These are phyloP conservation scores for Solea solea DNA, from an alignment of 2,113 vertebrate genomes.

Conservation along the genomic window DNA sequence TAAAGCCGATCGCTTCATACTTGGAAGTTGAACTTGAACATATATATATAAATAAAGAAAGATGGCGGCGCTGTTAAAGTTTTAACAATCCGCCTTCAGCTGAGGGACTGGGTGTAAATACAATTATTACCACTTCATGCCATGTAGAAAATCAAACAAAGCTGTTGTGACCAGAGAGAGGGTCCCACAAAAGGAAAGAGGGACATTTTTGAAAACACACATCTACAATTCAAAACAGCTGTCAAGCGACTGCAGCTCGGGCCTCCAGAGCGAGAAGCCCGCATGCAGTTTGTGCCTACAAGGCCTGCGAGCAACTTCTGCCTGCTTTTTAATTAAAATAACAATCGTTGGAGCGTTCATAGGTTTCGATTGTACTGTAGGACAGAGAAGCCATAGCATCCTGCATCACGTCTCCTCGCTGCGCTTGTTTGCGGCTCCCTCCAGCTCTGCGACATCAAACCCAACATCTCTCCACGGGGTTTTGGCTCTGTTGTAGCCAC, in stretches of 20 bases:
- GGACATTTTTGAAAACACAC: slow-evolving; percentile 48
- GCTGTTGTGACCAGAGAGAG: slow-evolving; percentile 49
- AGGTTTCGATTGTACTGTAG: slow-evolving; percentile 30
- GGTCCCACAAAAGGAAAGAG: slow-evolving; percentile 19
- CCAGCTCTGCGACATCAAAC: slow-evolving; percentile 66
- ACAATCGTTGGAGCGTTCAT: slow-evolving; percentile 31
- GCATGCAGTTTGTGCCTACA: slow-evolving; percentile 28
- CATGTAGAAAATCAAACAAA: slow-evolving; percentile 43
- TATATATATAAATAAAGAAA: too few relatives aligned
- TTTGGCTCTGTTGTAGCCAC: slow-evolving; percentile 59
- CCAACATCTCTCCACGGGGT: slow-evolving; percentile 46
- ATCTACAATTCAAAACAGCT: slow-evolving; percentile 60
- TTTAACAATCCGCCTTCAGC: slow-evolving; percentile 15
- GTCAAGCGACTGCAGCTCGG: slow-evolving; percentile 42
- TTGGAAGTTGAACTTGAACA: neutral
- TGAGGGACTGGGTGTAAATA: slow-evolving; percentile 41
- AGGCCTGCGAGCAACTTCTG: slow-evolving; percentile 31
- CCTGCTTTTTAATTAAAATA: slow-evolving; percentile 64
- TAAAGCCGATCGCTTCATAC: neutral
- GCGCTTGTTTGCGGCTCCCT: slow-evolving; percentile 61
- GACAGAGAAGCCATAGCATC: slow-evolving; percentile 36
- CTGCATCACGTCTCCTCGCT: slow-evolving; percentile 50
- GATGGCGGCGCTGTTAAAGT: slow-evolving; percentile 7
- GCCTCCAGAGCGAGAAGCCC: slow-evolving; percentile 54
- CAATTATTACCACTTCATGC: slow-evolving; percentile 45